Base-by-base conservation (phyloP, 2,888 invertebrate genomes). In the Bugula neritina region DNA sequence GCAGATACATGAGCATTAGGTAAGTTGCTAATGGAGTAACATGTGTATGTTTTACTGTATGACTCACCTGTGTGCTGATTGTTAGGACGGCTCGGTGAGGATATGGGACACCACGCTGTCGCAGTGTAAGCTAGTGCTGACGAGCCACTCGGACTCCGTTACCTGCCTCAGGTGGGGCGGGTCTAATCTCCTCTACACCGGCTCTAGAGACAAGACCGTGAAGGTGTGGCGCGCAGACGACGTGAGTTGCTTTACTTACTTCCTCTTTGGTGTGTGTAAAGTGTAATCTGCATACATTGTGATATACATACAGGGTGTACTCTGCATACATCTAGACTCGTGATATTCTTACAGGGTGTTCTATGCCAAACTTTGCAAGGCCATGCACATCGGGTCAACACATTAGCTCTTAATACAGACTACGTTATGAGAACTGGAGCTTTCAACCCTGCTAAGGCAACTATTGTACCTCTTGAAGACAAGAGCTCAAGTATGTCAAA, bases 301-400 rank as follows among this genome's bases (percentile, higher is more conserved):
- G 34, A 71, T 17, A 17, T 23, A n/a, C n/a, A n/a, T n/a, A n/a
- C n/a, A n/a, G n/a, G n/a, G n/a, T n/a, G n/a, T n/a, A n/a, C n/a
- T n/a, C 21, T 21, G 17, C 21, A 35, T n/a, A 35, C 17, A 35
- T 13, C 23, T 35, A 25, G 10, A 35, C 13, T 35, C 23, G n/a
- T 57, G 43, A 1, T 79, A 34, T 75, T 80, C 80, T 73, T 71
- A 74, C 80, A 90, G 89, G 99, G 99, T 52, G 88, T 93, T 13
- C 86, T 99, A 25, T 95, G 94, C 82, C 88, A 95, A 76, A 93
- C 92, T 35, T 87, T 97, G 76, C 90, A 92, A 82, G 96, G 97
- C 0, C 99, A 99, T 85, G 97, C 92, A 0, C 99, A 99, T 84
- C 99, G 99, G 98, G 96, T 99, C 0, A 99, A 99, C 83, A 93